These are phyloP conservation scores for Perca flavescens DNA, from an alignment of 2,113 vertebrate species.

Conservation along the genomic window DNA sequence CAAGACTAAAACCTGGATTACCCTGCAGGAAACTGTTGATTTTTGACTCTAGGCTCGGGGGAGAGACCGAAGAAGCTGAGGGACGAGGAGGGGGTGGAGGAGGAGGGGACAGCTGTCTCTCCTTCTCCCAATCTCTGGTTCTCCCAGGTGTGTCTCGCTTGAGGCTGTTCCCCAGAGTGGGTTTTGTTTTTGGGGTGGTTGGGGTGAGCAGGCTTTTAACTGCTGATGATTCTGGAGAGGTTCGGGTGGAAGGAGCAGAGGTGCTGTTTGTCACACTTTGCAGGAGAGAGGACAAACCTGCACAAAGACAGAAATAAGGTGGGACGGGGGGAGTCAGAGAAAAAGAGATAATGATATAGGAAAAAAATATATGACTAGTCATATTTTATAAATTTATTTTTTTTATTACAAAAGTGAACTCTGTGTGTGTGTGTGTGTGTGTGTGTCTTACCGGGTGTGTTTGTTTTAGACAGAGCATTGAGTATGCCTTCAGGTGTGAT, in stretches of 20 bases:
- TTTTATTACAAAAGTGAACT: neutral
- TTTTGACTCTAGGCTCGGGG: conserved; percentile 95
- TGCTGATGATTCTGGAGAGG: conserved; percentile 76
- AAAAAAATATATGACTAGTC: neutral
- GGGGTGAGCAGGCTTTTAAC: conserved; percentile 85
- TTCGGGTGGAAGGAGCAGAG: conserved; percentile 77
- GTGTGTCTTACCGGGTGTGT: conserved; percentile 88
- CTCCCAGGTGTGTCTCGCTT: conserved; percentile 70
- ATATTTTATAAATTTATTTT: neutral
- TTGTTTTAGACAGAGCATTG: conserved; percentile 94
- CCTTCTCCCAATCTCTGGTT: conserved; percentile 74
- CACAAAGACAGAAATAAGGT: conserved; percentile 36
- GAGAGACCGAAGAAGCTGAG: conserved; percentile 78
- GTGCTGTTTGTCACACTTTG: conserved; percentile 89
- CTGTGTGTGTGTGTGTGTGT: too few species aligned
- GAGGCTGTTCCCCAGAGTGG: conserved; percentile 73
- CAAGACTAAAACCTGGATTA: conserved; percentile 94
- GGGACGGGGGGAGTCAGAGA: neutral
- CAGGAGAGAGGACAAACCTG: conserved; percentile 94
- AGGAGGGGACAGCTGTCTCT: conserved; percentile 65
- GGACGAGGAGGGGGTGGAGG: conserved; percentile 72
- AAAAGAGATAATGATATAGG: neutral
- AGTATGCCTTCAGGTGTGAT: conserved; percentile 95
- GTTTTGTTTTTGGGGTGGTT: conserved; percentile 86
- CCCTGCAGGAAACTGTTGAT: conserved; percentile 98